Conservation (phyloP, 2,113 vertebrate species). For the Eidolon helvum region DNA sequence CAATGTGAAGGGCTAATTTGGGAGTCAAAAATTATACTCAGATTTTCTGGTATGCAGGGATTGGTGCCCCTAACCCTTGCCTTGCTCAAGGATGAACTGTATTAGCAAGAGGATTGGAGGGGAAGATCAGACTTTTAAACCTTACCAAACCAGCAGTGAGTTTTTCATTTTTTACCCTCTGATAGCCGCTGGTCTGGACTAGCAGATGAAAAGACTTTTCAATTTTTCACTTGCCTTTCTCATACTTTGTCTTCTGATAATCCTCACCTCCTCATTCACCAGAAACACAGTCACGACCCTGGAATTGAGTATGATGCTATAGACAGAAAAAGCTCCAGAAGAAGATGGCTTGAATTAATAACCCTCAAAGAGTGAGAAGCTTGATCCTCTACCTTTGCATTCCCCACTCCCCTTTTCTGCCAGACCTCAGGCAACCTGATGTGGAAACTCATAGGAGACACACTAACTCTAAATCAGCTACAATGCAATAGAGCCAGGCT, state of each 20-base stretch:
- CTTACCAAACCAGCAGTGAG: background rate
- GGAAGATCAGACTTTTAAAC: background rate
- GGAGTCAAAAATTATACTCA: background rate
- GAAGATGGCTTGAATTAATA: background rate
- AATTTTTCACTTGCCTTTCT: background rate
- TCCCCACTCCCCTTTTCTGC: too few species aligned
- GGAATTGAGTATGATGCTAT: background rate
- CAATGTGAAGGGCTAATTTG: background rate
- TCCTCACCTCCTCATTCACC: background rate
- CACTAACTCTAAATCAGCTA: background rate
- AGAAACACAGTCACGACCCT: background rate
- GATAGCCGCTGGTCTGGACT: background rate
- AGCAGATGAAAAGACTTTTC: background rate
- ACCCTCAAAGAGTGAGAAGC: background rate
- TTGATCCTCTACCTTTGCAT: fast-evolving
- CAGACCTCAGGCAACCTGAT: background rate
- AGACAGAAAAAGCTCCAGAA: background rate
- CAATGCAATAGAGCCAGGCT: background rate
- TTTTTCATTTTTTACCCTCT: background rate
- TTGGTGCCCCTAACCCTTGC: background rate
- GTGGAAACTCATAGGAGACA: background rate
- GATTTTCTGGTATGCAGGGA: background rate
- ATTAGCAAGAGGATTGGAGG: background rate
- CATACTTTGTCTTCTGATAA: background rate
- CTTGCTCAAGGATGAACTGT: background rate